Conservation (phyloP, 2,113 vertebrate species). For the Rhipidura dahli region DNA sequence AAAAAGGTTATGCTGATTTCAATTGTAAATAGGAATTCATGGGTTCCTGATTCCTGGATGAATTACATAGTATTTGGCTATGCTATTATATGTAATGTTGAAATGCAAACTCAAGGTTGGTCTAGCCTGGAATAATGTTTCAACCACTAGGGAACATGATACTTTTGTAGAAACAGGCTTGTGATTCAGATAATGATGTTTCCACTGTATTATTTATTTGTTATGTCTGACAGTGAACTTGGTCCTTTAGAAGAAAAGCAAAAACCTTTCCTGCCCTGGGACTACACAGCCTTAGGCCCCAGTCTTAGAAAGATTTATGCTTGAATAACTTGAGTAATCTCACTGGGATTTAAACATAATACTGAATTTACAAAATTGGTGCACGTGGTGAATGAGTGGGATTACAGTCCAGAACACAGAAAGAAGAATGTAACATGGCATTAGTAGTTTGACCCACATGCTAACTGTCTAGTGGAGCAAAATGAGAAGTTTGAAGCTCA, state of each 20-base stretch:
- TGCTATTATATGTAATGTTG: neutral
- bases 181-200: slow-evolving; percentile 37
- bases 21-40: neutral
- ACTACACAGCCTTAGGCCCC: neutral
- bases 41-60: neutral
- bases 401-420: neutral
- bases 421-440: neutral
- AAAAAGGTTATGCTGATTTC: neutral
- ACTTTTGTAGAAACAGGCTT: slow-evolving; percentile 29
- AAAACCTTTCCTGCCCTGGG: slow-evolving; percentile 13
- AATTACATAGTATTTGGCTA: neutral
- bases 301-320: slow-evolving; percentile 23
- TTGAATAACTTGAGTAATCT: slow-evolving; percentile 9
- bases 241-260: slow-evolving; percentile 4
- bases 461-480: neutral
- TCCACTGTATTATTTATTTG: slow-evolving; percentile 49
- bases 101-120: neutral
- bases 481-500: neutral
- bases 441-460: neutral
- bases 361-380: slow-evolving; percentile 3
- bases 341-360: slow-evolving; percentile 3
- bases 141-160: neutral
- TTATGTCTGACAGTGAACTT: slow-evolving; percentile 25
- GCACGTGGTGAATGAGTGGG: neutral
- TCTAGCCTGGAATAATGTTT: neutral